Conservation (phyloP, 1,140 invertebrate species). For the Harpegnathos saltator region DNA sequence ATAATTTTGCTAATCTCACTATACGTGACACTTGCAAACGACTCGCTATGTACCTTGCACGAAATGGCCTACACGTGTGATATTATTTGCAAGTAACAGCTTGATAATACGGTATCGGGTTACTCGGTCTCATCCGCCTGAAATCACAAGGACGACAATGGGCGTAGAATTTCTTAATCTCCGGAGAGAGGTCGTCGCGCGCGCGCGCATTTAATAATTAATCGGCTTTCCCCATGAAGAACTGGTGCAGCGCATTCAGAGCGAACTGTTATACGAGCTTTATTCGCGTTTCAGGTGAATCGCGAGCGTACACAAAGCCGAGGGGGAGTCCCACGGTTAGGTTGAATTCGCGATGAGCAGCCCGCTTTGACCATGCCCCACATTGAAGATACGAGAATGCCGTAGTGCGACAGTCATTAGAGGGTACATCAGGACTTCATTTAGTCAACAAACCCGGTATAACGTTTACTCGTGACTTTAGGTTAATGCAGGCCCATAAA, state of each 20-base stretch:
- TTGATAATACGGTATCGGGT: neutral
- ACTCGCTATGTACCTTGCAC: neutral
- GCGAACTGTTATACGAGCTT: slow-evolving; percentile 30
- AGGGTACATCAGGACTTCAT: slow-evolving; percentile 38
- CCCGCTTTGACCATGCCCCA: slow-evolving; percentile 32
- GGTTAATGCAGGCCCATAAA: neutral
- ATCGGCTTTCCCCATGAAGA: slow-evolving; percentile 45
- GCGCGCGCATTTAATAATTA: slow-evolving; percentile 44
- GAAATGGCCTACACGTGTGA: neutral
- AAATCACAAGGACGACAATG: neutral
- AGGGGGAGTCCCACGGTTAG: neutral
- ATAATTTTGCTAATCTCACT: slow-evolving; percentile 1
- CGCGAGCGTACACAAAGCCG: slow-evolving; percentile 44
- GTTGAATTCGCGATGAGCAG: slow-evolving; percentile 46
- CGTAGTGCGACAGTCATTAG: slow-evolving; percentile 33
- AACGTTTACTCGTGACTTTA: neutral
- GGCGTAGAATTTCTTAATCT: slow-evolving; percentile 13
- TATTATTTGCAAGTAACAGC: neutral
- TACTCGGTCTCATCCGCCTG: neutral
- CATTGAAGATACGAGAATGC: slow-evolving; percentile 26
- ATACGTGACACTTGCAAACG: neutral
- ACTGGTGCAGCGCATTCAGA: slow-evolving; percentile 2
- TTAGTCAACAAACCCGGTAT: slow-evolving; percentile 10
- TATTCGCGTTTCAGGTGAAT: slow-evolving; percentile 48
- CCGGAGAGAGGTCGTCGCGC: slow-evolving; percentile 30